phyloP scores from a whole-genome alignment of 64 coral and sea anemone species.

The Montipora efflorescens region DNA sequence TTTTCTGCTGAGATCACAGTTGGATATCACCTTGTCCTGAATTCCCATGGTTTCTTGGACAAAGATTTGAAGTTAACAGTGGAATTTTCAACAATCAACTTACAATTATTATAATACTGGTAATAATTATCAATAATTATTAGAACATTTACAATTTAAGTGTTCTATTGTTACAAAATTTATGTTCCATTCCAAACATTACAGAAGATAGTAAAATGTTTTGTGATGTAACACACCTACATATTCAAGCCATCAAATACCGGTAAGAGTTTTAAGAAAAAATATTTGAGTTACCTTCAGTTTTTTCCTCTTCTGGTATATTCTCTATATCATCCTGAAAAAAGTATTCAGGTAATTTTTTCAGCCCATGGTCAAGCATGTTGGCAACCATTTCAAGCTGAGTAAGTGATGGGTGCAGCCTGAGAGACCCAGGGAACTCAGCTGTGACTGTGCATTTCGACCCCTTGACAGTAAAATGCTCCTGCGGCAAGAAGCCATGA shows the following conservation, averaged over 20 bases:
- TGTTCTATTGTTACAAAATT: neutral
- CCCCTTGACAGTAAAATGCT: no score
- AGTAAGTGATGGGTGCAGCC: no score
- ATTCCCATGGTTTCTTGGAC: slow-evolving; percentile 73
- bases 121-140: neutral
- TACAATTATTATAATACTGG: neutral
- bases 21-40: slow-evolving; percentile 83
- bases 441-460: no score
- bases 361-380: no score
- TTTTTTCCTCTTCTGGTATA: slow-evolving; percentile 75
- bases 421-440: no score
- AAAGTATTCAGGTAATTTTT: neutral
- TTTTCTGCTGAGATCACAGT: slow-evolving; percentile 87
- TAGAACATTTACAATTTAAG: neutral
- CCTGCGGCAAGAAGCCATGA: no score
- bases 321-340: slow-evolving; percentile 83
- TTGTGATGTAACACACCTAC: no score
- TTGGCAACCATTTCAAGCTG: no score
- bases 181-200: no score
- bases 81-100: neutral
- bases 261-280: neutral
- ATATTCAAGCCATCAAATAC: no score
- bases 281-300: neutral
- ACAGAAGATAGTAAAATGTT: no score
- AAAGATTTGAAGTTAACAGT: neutral